Base-by-base conservation (phyloP, 37 sponge, comb jelly and placozoan species). In the Bolinopsis microptera region DNA sequence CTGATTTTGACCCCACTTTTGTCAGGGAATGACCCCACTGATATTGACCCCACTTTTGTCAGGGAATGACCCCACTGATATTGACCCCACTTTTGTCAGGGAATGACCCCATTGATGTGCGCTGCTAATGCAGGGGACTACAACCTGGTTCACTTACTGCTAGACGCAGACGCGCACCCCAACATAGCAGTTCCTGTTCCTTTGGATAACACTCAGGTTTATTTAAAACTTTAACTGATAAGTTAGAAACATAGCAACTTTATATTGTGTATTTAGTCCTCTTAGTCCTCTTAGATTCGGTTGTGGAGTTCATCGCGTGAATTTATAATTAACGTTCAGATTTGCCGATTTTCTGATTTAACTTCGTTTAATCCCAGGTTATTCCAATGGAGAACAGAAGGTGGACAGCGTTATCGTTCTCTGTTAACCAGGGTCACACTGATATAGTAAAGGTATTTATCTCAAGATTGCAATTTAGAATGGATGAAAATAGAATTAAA, bases 81-180 rank as follows among this genome's bases (percentile, higher is more conserved):
- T n/a, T n/a, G n/a, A n/a, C n/a, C n/a, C n/a, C n/a, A n/a, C n/a
- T n/a, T n/a, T n/a, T n/a, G n/a, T n/a, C 67, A 86, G 90, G 90
- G 90, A 23, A 86, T 86, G 90, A 86, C 90, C 1, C 90, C 90
- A 26, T 24, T 86, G 67, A 86, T 86, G 90, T 86, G 90, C 39
- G 90, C 90, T 39, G 90, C 90, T 38, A 86, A 86, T 24, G 90
- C 90, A 24, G 90, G 90, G 3, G 90, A 86, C 90, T 86, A 86
- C 61, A 34, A 86, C 25, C 90, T 86, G n/a, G 90, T 86, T 0
- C 61, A 38, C 9, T 27, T 86, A 25, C 28, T 86, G 1, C 90
- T 86, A 1, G 90, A 86, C 61, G 48, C 90, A 21, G 90, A 86
- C 39, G 90, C 90, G 3, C 90, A 86, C 28, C 90, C 90, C 27